These are phyloP conservation scores for Craseonycteris thonglongyai DNA, from an alignment of 2,113 vertebrate genomes.

Conservation along the genomic window DNA sequence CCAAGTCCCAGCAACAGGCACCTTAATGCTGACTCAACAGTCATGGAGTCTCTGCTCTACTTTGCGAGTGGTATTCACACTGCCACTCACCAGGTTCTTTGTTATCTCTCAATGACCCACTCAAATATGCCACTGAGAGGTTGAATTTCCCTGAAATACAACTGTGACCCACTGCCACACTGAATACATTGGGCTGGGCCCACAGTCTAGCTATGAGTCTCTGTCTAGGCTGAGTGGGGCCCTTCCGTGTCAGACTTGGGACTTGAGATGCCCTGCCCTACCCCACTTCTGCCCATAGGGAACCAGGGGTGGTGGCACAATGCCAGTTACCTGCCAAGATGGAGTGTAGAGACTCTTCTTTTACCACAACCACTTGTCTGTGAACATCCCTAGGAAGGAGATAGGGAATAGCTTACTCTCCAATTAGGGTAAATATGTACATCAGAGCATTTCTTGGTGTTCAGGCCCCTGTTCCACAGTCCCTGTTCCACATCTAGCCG, in stretches of 20 bases:
- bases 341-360: conserved; percentile 91
- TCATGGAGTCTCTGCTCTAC: background rate
- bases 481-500: background rate
- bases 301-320: background rate
- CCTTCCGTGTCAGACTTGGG: background rate
- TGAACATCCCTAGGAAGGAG: conserved; percentile 88
- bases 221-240: background rate
- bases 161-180: background rate
- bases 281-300: too few species aligned
- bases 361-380: conserved; percentile 90
- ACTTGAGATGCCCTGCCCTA: background rate
- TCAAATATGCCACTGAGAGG: background rate
- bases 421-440: background rate
- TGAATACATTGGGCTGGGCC: background rate
- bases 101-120: background rate
- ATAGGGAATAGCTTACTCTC: conserved; percentile 33
- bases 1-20: background rate
- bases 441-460: background rate
- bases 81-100: background rate
- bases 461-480: background rate
- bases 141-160: background rate
- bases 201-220: background rate
- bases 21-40: background rate
- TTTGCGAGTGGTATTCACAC: background rate
- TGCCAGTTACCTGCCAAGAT: conserved; percentile 89